A percentile compares a stretch with the other conserved stretches of the same genome.
These are phyloP conservation scores for Callipepla californica DNA, from an alignment of 2,113 vertebrate species.

Conservation along the genomic window DNA sequence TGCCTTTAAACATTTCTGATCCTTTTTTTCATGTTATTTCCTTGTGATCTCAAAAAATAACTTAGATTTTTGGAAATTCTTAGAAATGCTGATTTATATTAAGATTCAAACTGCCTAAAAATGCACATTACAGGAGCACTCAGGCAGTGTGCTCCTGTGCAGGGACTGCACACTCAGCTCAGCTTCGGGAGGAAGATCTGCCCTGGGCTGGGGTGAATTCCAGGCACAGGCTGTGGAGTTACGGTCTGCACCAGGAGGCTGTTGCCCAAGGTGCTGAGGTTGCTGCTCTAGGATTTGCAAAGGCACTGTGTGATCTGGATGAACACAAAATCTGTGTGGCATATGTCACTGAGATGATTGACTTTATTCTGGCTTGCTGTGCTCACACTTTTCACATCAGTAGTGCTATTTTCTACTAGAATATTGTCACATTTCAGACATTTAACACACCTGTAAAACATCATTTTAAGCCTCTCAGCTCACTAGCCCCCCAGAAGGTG, in stretches of 20 bases:
- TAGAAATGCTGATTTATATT: neutral
- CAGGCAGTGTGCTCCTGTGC: neutral
- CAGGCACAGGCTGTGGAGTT: neutral
- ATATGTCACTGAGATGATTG: neutral
- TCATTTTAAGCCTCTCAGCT: neutral
- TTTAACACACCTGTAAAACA: neutral
- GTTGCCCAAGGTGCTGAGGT: rapidly evolving
- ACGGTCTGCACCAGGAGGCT: neutral
- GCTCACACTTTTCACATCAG: neutral
- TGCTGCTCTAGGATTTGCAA: neutral
- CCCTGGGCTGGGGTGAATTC: neutral
- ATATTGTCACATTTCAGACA: neutral
- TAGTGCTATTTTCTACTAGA: neutral
- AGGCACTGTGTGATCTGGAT: rapidly evolving
- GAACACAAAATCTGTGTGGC: neutral
- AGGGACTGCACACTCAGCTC: neutral
- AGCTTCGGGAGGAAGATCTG: neutral
- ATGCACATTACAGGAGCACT: neutral
- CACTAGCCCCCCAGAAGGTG: neutral
- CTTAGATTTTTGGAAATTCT: neutral
- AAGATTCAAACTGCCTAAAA: neutral
- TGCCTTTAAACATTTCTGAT: neutral
- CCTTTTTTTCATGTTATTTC: neutral
- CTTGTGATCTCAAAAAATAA: neutral
- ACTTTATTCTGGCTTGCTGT: neutral